A percentile compares a stretch with the other conserved stretches of the same genome.
These are phyloP conservation scores for Ctenoplectra terminalis DNA, from an alignment of 1,140 invertebrate genomes.

Conservation along the genomic window DNA sequence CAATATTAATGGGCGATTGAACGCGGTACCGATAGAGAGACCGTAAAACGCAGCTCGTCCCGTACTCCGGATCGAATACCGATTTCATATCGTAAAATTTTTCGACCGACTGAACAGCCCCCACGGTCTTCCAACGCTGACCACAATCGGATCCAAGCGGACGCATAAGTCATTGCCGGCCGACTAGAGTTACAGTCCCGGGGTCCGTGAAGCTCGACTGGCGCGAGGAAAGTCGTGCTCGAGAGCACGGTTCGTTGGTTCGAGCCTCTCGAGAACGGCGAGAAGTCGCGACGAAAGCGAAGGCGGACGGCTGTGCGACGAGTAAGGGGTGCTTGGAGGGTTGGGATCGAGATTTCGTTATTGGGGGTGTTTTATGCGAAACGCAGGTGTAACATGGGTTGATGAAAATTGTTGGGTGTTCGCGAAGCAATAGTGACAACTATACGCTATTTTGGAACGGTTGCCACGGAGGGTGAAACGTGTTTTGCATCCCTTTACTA, in stretches of 20 bases:
- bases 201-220: not conserved
- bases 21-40: not conserved
- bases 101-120: not conserved
- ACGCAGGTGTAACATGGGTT: no score
- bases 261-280: not conserved
- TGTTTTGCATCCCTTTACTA: no score
- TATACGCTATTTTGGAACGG: no score
- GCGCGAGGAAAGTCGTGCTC: conserved; percentile 22
- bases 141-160: conserved; percentile 39
- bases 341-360: no score
- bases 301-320: no score
- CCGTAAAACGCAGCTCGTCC: conserved; percentile 12
- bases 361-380: no score
- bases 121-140: conserved; percentile 5
- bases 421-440: no score
- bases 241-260: conserved; percentile 41
- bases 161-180: conserved; percentile 36
- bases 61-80: not conserved
- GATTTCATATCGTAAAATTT: conserved; percentile 21
- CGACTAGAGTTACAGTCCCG: conserved; percentile 35
- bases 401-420: no score
- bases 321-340: not conserved
- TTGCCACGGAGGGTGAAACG: no score
- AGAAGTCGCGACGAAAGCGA: conserved; percentile 9
- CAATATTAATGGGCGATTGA: conserved; percentile 30